Evolutionary conservation across 2,797 vertebrate species (phyloP).

Genomic region (Siniperca scherzeri): DNA sequence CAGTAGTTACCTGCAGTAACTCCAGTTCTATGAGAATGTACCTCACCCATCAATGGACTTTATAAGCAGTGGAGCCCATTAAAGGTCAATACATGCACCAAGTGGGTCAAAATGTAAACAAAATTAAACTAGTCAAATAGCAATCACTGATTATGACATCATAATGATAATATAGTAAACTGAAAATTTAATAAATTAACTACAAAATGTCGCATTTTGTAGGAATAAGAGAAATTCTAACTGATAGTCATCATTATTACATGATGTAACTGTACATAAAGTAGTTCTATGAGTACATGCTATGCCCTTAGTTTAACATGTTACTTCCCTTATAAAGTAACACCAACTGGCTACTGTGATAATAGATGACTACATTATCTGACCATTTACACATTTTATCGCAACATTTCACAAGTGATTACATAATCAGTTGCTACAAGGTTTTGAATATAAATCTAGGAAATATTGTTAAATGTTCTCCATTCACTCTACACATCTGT

Average conservation of each 20-base stretch:
- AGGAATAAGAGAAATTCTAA: background rate
- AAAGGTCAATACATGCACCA: background rate
- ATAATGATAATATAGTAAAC: background rate
- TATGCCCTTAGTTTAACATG: background rate
- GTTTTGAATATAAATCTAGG: background rate
- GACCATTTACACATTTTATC: constrained; percentile 1
- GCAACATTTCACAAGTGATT: background rate
- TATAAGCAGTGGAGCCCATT: background rate
- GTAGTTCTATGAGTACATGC: background rate
- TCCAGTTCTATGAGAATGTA: background rate
- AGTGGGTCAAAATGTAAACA: background rate
- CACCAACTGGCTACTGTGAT: background rate
- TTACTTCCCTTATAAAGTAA: background rate
- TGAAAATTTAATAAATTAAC: background rate
- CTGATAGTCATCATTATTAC: background rate
- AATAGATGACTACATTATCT: background rate
- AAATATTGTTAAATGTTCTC: background rate
- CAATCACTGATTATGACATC: background rate
- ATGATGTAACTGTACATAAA: background rate
- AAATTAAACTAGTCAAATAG: no score
- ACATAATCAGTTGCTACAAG: constrained; percentile 14
- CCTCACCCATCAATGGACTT: background rate
- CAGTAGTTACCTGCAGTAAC: background rate
- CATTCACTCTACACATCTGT: background rate
- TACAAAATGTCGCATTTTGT: constrained; percentile 1